Base-by-base conservation (phyloP, 2,797 vertebrate genomes). In the Tauraco hartlaubi region DNA sequence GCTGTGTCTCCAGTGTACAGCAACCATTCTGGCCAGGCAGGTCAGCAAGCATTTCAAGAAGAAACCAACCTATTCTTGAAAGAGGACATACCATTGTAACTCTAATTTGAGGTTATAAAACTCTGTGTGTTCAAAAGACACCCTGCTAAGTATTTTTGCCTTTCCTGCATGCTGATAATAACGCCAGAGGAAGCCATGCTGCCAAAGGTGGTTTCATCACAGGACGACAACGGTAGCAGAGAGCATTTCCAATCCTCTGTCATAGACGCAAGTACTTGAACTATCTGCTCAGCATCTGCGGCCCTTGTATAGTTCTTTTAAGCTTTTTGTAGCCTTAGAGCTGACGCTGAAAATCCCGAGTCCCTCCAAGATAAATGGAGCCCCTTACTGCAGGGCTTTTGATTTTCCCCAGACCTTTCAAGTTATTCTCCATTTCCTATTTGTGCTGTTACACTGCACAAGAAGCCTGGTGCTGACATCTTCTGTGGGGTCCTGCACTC, bases 371-470 rank as follows among this genome's bases (percentile, higher is more conserved):
- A 68, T 11, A 72, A 29, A 61, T 14, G 14, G 23, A 88, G 18
- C 4, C 13, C 73, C 54, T 72, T 44, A 25, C 5, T 52, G 12
- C 21, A 46, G 44, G 63, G 39, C 3, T 78, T 91, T 58, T 51
- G 28, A 17, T 67, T 78, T 67, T 39, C 25, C 39, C 35, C 9
- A 15, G 3, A 39, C 29, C 12, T 69, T 75, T 56, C 8, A 48
- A 3, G 1, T 44, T 35, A 6, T 48, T 43, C 11, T 14, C n/a
- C 21, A 7, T 68, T 49, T 81, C 37, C 20, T 0, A 0, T n/a
- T 22, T 0, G 2, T 49, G 61, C 22, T 81, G 61, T 56, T 66
- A 35, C 0, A 2, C 85, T 61, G 55, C 33, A 18, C n/a, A 51
- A 39, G n/a, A 43, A 72, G 19, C 25, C 21, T 18, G 22, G n/a